These are phyloP conservation scores for Crypturellus undulatus DNA, from an alignment of 2,113 vertebrate species.

Conservation along the genomic window DNA sequence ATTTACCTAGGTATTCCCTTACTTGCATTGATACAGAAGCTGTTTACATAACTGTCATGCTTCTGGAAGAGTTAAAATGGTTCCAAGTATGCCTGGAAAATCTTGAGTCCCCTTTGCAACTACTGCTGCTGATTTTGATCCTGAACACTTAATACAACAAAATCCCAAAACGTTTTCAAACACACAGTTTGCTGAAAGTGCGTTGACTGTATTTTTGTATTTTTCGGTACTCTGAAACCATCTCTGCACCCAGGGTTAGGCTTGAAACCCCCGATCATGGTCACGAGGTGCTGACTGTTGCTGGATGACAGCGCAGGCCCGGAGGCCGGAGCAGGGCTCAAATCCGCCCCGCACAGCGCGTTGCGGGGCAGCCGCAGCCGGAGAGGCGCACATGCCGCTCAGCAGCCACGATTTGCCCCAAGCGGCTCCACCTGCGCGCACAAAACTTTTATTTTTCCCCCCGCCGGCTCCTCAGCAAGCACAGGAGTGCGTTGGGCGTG, in stretches of 20 bases:
- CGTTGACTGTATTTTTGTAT: fast-evolving
- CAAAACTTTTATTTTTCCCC: fast-evolving
- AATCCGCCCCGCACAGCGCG: fast-evolving
- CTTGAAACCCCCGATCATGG: fast-evolving
- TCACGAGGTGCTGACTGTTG: fast-evolving
- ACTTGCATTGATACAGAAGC: background rate
- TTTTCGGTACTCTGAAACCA: background rate
- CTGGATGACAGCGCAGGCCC: fast-evolving
- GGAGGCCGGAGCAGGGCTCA: no score
- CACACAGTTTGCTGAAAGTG: fast-evolving
- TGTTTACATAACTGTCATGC: no score
- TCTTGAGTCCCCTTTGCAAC: background rate
- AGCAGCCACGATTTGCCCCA: fast-evolving
- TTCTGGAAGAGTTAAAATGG: fast-evolving
- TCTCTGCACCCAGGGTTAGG: no score
- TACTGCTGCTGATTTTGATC: fast-evolving
- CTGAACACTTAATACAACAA: fast-evolving
- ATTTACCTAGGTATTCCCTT: fast-evolving
- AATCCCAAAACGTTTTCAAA: fast-evolving
- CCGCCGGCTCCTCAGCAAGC: no score
- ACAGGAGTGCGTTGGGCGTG: no score
- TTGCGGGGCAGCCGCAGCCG: fast-evolving
- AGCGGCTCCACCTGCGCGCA: no score
- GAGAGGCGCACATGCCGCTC: background rate
- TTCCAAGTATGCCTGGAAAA: fast-evolving